A percentile compares a stretch with the other conserved stretches of the same genome.
These are phyloP conservation scores for Mormyrops attenuatus DNA, from an alignment of 2,797 vertebrate genomes.

Conservation along the genomic window DNA sequence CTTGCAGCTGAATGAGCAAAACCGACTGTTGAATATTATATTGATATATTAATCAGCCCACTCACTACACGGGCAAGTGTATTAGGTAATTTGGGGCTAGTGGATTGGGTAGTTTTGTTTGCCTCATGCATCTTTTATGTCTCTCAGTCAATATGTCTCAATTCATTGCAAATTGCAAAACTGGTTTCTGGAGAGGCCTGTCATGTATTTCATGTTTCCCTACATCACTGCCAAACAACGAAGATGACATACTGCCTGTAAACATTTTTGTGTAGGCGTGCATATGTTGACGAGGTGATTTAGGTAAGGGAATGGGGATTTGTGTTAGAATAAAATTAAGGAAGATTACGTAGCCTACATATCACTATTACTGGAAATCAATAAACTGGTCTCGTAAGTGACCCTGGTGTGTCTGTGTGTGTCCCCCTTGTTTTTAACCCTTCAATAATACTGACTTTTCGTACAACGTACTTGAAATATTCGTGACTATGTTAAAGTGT, in stretches of 20 bases:
- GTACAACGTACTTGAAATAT: not conserved
- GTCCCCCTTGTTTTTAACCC: not conserved
- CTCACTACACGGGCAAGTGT: not conserved
- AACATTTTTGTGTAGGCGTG: slow-evolving; percentile 4
- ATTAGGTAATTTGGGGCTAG: not conserved
- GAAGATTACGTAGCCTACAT: not conserved
- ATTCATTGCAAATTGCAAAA: not conserved
- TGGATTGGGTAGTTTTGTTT: not conserved
- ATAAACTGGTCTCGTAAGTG: not conserved
- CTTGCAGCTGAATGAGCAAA: not conserved
- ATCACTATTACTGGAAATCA: not conserved
- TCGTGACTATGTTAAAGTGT: not conserved
- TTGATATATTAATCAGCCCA: not conserved
- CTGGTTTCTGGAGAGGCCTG: not conserved
- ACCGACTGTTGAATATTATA: not conserved
- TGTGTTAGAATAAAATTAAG: not conserved
- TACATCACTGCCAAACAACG: not conserved
- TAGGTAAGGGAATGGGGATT: not conserved
- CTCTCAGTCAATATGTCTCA: not conserved
- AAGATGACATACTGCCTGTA: not conserved
- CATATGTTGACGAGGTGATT: not conserved
- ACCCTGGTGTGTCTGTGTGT: not conserved
- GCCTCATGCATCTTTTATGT: not conserved
- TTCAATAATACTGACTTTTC: not conserved
- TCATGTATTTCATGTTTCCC: not conserved